Evolutionary conservation across 2,113 vertebrate species (phyloP).

Genomic region (Thamnaconus septentrionalis): DNA sequence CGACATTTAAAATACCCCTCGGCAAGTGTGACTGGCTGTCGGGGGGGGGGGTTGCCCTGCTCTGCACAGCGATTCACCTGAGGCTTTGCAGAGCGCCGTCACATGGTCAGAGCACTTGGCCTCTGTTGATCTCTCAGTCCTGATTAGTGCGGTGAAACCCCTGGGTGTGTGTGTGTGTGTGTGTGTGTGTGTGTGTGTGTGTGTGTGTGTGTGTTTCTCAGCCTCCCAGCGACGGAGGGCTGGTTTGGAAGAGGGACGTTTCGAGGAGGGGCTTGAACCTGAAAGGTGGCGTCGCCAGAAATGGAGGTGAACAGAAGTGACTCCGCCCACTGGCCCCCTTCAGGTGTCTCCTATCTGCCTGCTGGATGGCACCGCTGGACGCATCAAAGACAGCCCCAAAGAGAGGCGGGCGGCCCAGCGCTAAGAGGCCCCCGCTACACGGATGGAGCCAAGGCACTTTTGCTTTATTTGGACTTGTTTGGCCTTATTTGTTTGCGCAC

Average conservation of each 20-base stretch:
- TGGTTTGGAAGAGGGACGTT: no score
- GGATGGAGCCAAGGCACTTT: conserved; percentile 76
- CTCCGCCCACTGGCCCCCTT: conserved; percentile 67
- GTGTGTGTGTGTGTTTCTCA: neutral
- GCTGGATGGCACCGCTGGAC: conserved; percentile 63
- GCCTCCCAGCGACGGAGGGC: no score
- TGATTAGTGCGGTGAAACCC: conserved; percentile 28
- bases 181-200: conserved; percentile 36
- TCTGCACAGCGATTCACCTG: conserved; percentile 78
- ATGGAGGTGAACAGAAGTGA: no score
- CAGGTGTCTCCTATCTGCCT: conserved; percentile 66
- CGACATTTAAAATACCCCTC: conserved; percentile 84
- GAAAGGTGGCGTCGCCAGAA: conserved; percentile 56
- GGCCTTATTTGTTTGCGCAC: conserved; percentile 73
- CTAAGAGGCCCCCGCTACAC: conserved; percentile 69
- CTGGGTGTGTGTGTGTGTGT: conserved; percentile 49
- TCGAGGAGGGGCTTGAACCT: conserved; percentile 43
- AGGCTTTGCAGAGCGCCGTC: conserved; percentile 66
- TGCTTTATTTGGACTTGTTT: conserved; percentile 77
- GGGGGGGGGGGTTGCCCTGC: conserved; percentile 70
- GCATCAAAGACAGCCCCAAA: conserved; percentile 65
- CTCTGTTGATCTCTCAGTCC: conserved; percentile 50
- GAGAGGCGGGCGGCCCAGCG: conserved; percentile 63
- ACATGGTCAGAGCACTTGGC: conserved; percentile 51
- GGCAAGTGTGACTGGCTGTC: conserved; percentile 85